A percentile compares a stretch with the other conserved stretches of the same genome.
Evolutionary conservation across 2,888 invertebrate genomes (phyloP).

Genomic region (Pandemis corylana): DNA sequence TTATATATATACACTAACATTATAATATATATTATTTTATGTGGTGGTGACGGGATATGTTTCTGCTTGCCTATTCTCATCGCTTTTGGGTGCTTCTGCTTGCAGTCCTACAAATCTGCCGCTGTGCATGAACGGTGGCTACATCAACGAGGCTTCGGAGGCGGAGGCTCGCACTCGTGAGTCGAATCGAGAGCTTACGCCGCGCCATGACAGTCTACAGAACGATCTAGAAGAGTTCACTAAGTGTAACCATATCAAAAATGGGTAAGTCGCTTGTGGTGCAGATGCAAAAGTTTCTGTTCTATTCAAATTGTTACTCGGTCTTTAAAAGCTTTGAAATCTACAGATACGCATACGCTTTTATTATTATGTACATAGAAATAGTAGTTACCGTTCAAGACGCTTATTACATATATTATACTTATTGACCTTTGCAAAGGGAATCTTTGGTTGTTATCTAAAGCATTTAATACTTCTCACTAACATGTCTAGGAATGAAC

Average conservation of each 20-base stretch:
- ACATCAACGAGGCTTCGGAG: conserved; percentile 92
- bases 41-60: not conserved
- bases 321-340: not conserved
- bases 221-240: conserved; percentile 70
- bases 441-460: no score
- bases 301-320: not conserved
- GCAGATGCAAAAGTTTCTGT: not conserved
- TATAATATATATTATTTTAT: no score
- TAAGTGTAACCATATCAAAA: conserved; percentile 86
- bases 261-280: conserved; percentile 70
- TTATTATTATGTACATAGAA: no score
- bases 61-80: conserved; percentile 13
- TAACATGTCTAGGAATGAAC: no score
- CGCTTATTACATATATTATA: no score
- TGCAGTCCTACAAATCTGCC: conserved; percentile 88
- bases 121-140: conserved; percentile 90
- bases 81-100: conserved; percentile 40
- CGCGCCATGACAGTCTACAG: conserved; percentile 53
- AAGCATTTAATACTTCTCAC: no score
- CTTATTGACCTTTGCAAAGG: no score
- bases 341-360: no score
- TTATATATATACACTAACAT: no score
- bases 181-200: conserved; percentile 64
- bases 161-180: conserved; percentile 74
- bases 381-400: no score